These are phyloP conservation scores for Dolichoris vasculosae DNA, from an alignment of 1,140 invertebrate species.

Conservation along the genomic window DNA sequence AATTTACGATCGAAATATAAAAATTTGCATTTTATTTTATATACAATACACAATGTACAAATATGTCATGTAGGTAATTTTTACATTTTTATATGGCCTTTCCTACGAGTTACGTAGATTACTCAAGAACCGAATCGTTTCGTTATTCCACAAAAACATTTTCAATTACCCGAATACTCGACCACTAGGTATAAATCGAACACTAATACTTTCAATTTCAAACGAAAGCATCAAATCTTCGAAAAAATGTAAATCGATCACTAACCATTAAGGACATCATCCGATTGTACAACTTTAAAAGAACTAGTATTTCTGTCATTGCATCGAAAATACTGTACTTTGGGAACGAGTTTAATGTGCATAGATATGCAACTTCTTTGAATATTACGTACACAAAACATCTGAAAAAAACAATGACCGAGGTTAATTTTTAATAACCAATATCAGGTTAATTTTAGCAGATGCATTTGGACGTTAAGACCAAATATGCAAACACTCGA, in stretches of 20 bases:
- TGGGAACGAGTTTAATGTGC: constrained; percentile 59
- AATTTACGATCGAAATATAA: no score
- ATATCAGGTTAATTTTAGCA: background rate
- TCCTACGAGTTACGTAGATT: no score
- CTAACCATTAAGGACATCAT: constrained; percentile 66
- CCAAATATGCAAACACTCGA: background rate
- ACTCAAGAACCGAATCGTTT: no score
- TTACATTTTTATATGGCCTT: no score
- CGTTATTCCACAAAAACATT: no score
- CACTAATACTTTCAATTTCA: background rate
- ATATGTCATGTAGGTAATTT: no score
- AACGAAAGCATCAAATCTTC: background rate
- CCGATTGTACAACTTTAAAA: constrained; percentile 65
- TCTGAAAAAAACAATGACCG: constrained; percentile 60
- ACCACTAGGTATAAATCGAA: no score
- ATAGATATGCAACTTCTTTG: constrained; percentile 57
- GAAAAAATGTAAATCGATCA: constrained; percentile 24
- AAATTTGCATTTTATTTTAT: no score
- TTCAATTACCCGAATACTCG: no score
- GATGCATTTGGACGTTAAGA: background rate
- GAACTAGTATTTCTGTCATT: constrained; percentile 65
- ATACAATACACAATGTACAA: no score
- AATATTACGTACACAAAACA: constrained; percentile 67
- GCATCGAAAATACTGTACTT: constrained; percentile 65
- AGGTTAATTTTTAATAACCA: constrained; percentile 36